Evolutionary conservation across 37 sponge, comb jelly and placozoan genomes (phyloP).

Genomic region (Ephydatia muelleri): DNA sequence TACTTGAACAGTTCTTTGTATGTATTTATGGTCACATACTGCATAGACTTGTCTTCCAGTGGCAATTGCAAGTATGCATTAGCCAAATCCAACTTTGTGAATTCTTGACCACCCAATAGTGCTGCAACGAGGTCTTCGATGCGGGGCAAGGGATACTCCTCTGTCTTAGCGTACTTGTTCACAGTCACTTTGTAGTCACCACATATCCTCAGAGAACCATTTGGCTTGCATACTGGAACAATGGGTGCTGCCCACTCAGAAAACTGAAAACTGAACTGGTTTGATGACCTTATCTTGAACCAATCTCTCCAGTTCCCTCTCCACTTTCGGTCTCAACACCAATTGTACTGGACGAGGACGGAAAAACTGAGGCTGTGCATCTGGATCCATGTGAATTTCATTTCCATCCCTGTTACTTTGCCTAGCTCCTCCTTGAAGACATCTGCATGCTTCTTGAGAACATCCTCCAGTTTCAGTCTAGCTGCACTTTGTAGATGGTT

Average conservation of each 20-base stretch:
- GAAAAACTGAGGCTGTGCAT: constrained; percentile 35
- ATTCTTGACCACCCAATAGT: constrained; percentile 31
- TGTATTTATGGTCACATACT: constrained; percentile 45
- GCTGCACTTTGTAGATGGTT: not conserved
- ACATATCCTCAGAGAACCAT: constrained; percentile 38
- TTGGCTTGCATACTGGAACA: constrained; percentile 47
- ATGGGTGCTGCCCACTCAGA: constrained; percentile 58
- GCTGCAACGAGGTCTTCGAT: constrained; percentile 43
- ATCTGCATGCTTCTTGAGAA: constrained; percentile 25
- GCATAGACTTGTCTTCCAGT: constrained; percentile 19
- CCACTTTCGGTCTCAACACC: constrained; percentile 45
- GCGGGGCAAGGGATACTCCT: constrained; percentile 37
- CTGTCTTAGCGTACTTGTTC: constrained; percentile 26
- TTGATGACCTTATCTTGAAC: constrained; percentile 30
- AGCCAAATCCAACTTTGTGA: constrained; percentile 48
- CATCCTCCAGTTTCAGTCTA: constrained; percentile 2
- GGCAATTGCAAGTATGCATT: constrained; percentile 41
- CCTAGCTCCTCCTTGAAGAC: constrained; percentile 49
- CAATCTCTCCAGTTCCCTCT: constrained; percentile 30
- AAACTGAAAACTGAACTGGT: constrained; percentile 39
- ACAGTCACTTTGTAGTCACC: constrained; percentile 57
- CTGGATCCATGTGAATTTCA: constrained; percentile 33
- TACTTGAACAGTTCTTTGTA: constrained; percentile 43
- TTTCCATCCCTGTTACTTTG: constrained; percentile 5
- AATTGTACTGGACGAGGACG: constrained; percentile 55